phyloP scores from a whole-genome alignment of 2,797 vertebrate species.

The Myripristis jacobus region DNA sequence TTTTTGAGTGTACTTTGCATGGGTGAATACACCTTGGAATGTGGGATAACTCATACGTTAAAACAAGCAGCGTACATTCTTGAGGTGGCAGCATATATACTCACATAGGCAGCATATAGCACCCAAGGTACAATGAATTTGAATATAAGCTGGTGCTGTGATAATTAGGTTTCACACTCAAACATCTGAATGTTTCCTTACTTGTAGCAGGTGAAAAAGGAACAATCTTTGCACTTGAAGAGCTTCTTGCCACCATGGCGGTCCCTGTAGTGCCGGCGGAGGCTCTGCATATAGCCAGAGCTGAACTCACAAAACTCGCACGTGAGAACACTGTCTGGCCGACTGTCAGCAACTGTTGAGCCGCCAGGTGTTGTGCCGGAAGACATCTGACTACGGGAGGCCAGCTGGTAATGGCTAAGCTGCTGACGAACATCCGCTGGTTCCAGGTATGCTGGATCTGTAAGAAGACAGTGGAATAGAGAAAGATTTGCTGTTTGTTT shows the following conservation, averaged over 20 bases:
- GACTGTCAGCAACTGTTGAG: slow-evolving; percentile 75
- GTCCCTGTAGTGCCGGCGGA: slow-evolving; percentile 96
- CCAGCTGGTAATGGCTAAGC: slow-evolving; percentile 94
- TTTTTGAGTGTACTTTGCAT: not conserved
- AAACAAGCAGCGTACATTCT: not conserved
- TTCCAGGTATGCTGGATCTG: slow-evolving; percentile 92
- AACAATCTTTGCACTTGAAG: slow-evolving; percentile 99
- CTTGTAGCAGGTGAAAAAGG: slow-evolving; percentile 99
- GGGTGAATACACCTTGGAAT: too few relatives aligned
- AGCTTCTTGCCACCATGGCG: slow-evolving; percentile 98
- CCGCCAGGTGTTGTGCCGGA: slow-evolving; percentile 79
- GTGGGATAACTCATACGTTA: too few relatives aligned
- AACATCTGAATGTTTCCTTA: slow-evolving; percentile 78
- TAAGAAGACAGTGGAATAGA: not conserved
- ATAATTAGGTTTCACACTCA: not conserved
- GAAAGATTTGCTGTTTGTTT: not conserved
- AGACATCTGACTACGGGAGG: slow-evolving; percentile 89
- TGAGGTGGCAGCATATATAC: not conserved
- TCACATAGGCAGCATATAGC: not conserved
- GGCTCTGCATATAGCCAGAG: slow-evolving; percentile 98
- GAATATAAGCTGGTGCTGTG: too few relatives aligned
- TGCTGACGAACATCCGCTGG: slow-evolving; percentile 95
- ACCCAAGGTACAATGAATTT: not conserved
- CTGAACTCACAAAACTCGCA: slow-evolving; percentile 99
- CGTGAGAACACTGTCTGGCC: slow-evolving; percentile 87